Conservation (phyloP, 2,113 vertebrate species). For the Heterotilapia buettikoferi region DNA sequence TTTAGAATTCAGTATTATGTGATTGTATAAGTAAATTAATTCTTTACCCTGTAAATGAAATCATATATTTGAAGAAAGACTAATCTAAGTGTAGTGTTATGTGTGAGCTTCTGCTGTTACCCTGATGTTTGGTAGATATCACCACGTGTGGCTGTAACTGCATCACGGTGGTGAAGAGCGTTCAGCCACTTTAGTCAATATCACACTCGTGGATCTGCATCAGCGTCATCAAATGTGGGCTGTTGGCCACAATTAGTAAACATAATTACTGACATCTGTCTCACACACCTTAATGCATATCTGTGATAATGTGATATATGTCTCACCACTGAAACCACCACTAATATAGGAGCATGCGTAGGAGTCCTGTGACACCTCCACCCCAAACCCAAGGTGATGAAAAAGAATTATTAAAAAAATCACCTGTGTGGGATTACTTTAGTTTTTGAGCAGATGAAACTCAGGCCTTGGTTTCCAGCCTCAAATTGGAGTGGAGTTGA, state of each 20-base stretch:
- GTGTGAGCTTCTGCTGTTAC: not conserved
- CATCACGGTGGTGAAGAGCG: not conserved
- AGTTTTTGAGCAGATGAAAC: not conserved
- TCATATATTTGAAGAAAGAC: not conserved
- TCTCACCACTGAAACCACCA: not conserved
- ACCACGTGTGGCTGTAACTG: not conserved
- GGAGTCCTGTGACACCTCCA: not conserved
- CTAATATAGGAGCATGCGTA: not conserved
- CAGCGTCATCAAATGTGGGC: not conserved
- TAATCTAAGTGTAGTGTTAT: not conserved
- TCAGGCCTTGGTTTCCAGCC: not conserved
- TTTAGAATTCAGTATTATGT: no score
- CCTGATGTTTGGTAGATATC: not conserved
- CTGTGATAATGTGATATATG: not conserved
- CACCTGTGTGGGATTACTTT: not conserved
- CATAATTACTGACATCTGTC: not conserved
- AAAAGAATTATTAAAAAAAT: not conserved
- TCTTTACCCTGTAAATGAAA: no score
- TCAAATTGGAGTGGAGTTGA: accelerated
- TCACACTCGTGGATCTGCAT: not conserved
- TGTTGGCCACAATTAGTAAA: not conserved
- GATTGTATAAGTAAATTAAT: no score
- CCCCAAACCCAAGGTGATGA: not conserved
- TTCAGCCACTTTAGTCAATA: not conserved
- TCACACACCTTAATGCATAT: not conserved